A percentile compares a stretch with the other conserved stretches of the same genome.
Conservation (phyloP, 2,888 invertebrate species). For the Drosophila neotestacea region DNA sequence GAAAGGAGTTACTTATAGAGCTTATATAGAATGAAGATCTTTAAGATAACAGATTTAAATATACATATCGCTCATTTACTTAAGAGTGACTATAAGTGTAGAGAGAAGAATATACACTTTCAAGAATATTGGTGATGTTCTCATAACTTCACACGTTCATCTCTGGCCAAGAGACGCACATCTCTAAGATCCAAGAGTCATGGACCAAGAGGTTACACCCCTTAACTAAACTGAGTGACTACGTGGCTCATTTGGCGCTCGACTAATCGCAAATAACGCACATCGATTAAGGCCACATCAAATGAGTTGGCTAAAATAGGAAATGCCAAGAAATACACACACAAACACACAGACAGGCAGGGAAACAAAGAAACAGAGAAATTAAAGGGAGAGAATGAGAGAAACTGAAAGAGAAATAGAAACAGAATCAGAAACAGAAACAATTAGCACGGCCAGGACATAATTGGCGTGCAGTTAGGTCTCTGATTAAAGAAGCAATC, state of each 20-base stretch:
- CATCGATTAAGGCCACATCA: slow-evolving; percentile 66
- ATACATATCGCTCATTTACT: too few relatives aligned
- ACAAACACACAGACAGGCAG: background rate
- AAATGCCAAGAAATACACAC: slow-evolving; percentile 18
- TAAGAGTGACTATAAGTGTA: too few relatives aligned
- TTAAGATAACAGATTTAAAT: too few relatives aligned
- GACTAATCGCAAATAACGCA: slow-evolving; percentile 60
- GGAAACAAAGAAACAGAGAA: background rate
- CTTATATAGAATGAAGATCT: too few relatives aligned
- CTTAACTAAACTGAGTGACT: slow-evolving; percentile 18
- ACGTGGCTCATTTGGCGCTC: slow-evolving; percentile 73
- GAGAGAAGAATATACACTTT: too few relatives aligned
- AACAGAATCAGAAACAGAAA: slow-evolving; percentile 57
- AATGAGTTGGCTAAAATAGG: slow-evolving; percentile 50
- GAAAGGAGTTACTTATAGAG: too few relatives aligned
- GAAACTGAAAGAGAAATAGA: slow-evolving; percentile 4
- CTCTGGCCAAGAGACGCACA: slow-evolving; percentile 9
- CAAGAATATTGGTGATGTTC: too few relatives aligned
- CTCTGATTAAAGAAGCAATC: slow-evolving; percentile 79
- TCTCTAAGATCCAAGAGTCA: slow-evolving; percentile 4
- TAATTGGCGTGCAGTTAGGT: slow-evolving; percentile 77
- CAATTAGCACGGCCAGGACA: slow-evolving; percentile 74
- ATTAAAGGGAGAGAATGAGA: background rate
- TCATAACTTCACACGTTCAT: background rate
- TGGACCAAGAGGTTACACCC: background rate